phyloP scores from a whole-genome alignment of 2,888 invertebrate species.

The Brachypalpus laphriformis region DNA sequence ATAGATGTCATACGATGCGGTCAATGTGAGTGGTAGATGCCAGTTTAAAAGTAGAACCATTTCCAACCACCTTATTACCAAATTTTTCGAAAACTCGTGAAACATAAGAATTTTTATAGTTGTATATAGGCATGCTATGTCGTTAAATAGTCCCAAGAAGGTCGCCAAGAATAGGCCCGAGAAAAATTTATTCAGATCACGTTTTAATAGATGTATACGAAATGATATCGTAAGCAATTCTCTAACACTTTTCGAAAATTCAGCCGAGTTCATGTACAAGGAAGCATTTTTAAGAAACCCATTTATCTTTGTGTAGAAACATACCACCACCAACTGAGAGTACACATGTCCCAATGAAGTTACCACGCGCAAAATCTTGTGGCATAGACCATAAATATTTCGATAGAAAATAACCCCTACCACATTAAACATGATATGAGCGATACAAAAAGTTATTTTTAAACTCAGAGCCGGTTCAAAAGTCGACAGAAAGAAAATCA shows the following conservation, averaged over 20 bases:
- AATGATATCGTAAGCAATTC: neutral
- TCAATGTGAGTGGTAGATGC: neutral
- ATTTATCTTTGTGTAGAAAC: neutral
- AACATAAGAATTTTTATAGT: neutral
- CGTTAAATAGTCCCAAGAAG: neutral
- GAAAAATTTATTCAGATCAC: too few relatives aligned
- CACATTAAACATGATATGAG: neutral
- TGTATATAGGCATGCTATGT: neutral
- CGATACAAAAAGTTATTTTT: neutral
- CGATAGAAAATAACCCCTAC: neutral
- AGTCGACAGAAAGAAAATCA: neutral
- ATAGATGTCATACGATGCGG: neutral
- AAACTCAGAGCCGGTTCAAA: neutral
- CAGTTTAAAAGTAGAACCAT: neutral
- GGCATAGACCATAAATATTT: too few relatives aligned
- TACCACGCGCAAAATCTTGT: neutral
- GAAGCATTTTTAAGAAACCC: neutral
- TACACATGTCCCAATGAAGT: neutral
- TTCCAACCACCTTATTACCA: neutral
- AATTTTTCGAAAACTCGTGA: neutral
- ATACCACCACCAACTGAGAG: neutral
- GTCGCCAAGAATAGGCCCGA: too few relatives aligned
- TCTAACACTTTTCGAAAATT: neutral
- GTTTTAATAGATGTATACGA: too few relatives aligned
- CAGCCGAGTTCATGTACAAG: neutral